A percentile compares a stretch with the other conserved stretches of the same genome.
Conservation (phyloP, 2,797 vertebrate genomes). For the Sardinella longiceps region DNA sequence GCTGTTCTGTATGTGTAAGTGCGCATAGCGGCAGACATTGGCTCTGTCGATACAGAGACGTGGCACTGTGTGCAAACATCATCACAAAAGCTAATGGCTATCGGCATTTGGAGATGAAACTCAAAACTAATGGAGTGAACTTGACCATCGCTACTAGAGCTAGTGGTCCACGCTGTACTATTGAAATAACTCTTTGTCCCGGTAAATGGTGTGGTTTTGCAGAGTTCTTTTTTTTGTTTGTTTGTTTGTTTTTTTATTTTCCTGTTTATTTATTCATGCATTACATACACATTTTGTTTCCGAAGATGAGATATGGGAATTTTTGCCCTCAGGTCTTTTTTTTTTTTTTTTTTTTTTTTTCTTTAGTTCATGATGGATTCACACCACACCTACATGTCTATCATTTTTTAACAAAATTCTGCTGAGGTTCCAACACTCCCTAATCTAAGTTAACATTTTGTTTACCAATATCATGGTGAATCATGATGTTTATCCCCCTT, state of each 20-base stretch:
- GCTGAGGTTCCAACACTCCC: not conserved
- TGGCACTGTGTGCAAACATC: constrained; percentile 16
- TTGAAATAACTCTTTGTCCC: not conserved
- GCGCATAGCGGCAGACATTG: not conserved
- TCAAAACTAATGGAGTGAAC: not conserved
- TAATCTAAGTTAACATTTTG: not conserved
- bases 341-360: not conserved
- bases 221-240: not conserved
- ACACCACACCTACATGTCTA: not conserved
- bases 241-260: not conserved
- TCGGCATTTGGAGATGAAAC: not conserved
- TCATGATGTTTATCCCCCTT: not conserved
- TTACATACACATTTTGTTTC: not conserved
- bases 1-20: not conserved
- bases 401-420: not conserved
- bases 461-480: not conserved
- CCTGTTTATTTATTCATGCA: not conserved
- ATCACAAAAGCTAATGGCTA: constrained; percentile 15
- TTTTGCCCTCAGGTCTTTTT: not conserved
- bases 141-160: not conserved
- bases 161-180: not conserved
- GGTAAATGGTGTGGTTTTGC: not conserved
- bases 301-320: not conserved
- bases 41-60: not conserved
- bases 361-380: not conserved